Base-by-base conservation (phyloP, 1,140 invertebrate genomes). In the Achroia grisella region DNA sequence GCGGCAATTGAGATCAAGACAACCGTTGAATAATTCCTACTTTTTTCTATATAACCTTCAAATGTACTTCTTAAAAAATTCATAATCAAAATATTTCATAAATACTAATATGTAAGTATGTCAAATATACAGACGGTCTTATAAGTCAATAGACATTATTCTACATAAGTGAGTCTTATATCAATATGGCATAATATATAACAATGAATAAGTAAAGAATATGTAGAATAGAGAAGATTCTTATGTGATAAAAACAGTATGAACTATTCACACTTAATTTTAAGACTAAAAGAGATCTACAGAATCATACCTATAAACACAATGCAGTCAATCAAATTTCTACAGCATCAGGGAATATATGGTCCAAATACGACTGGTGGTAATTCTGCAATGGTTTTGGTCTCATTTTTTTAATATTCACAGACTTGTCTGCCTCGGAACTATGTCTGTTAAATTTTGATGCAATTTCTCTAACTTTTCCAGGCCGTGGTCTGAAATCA, bases 341-440 rank as follows among this genome's bases (percentile, higher is more conserved):
- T 43, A 86, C 73, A 47, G 86, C 83, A 44, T 82, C 81, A 17
- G 86, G 86, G 58, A 87, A 87, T 40, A 87, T 61, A 50, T 87
- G 86, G 57, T 87, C 72, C 37, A 87, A 64, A 55, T 86, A 87
- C 35, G 74, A 72, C 56, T 86, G 81, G 45, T 86, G 50, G 44
- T 70, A 86, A 51, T 73, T 84, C 52, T 86, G 79, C 36, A 87
- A 57, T 12, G 81, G 75, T 54, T 78, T 87, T 35, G 86, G 86
- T 62, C 86, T 71, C 2, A 68, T 56, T 37, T 62, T 66, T 39
- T 62, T 75, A 9, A 61, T 41, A 39, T 54, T 63, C 40, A 53
- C 40, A 30, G 62, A 50, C 48, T 60, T 52, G 46, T 39, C 49
- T 53, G 66, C 64, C 30, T 62, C 59, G 30, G 47, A 48, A 57